These are phyloP conservation scores for Acyrthosiphon pisum DNA, from an alignment of 1,140 invertebrate genomes.

Conservation along the genomic window DNA sequence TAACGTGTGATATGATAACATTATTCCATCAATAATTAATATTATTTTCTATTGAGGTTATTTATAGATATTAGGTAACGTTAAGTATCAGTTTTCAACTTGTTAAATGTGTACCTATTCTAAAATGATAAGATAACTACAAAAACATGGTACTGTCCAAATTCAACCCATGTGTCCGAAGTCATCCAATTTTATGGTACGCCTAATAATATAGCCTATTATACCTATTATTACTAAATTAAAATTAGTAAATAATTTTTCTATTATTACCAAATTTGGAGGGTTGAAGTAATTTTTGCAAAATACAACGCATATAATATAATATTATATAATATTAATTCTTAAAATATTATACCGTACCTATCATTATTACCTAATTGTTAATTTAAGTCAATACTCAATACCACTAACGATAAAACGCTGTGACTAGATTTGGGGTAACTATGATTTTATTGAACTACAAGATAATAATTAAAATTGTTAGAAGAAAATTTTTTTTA, in stretches of 20 bases:
- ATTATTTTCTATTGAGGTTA: no score
- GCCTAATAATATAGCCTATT: not conserved
- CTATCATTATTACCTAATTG: not conserved
- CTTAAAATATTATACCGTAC: not conserved
- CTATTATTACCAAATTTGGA: not conserved
- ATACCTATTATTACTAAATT: no score
- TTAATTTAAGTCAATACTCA: not conserved
- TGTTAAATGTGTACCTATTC: no score
- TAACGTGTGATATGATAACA: no score
- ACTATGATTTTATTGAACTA: not conserved
- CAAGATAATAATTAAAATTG: not conserved
- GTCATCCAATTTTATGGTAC: no score
- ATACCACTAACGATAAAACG: not conserved
- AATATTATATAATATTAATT: not conserved
- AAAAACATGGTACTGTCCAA: no score
- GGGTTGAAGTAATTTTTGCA: not conserved
- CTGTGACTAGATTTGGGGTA: not conserved
- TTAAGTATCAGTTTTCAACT: no score
- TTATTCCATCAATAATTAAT: no score
- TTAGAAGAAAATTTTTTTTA: not conserved
- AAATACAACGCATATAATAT: not conserved
- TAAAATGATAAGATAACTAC: no score
- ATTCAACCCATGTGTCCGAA: no score
- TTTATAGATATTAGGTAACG: no score
- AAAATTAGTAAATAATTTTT: not conserved